Conservation (phyloP, 2,797 vertebrate genomes). For the Semotilus atromaculatus region DNA sequence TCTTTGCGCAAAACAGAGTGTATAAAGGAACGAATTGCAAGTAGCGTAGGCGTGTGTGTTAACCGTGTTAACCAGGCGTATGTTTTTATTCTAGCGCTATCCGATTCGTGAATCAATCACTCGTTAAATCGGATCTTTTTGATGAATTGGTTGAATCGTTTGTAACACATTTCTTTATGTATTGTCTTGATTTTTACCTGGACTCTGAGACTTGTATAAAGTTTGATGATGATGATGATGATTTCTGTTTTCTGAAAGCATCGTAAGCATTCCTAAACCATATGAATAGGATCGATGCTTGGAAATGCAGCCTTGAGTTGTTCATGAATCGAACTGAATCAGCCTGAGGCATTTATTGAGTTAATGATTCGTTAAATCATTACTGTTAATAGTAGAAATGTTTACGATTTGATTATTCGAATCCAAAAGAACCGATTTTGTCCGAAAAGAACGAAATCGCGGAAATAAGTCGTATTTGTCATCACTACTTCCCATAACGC, state of each 20-base stretch:
- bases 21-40: neutral
- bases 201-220: neutral
- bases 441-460: neutral
- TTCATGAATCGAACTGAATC: neutral
- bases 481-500: neutral
- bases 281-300: neutral
- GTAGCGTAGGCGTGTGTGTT: neutral
- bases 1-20: neutral
- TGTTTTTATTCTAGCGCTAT: neutral
- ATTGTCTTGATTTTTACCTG: neutral
- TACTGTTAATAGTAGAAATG: neutral
- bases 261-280: neutral
- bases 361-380: neutral
- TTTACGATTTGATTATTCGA: neutral
- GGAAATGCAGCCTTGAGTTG: neutral
- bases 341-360: neutral
- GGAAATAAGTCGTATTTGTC: neutral
- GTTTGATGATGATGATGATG: neutral
- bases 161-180: neutral
- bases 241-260: neutral
- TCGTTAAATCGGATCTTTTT: slow-evolving; percentile 8
- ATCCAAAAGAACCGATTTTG: neutral
- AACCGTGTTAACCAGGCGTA: neutral
- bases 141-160: neutral
- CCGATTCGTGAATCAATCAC: neutral